Conservation (phyloP, 2,888 invertebrate genomes). For the Hydrotaea cyrtoneurina region DNA sequence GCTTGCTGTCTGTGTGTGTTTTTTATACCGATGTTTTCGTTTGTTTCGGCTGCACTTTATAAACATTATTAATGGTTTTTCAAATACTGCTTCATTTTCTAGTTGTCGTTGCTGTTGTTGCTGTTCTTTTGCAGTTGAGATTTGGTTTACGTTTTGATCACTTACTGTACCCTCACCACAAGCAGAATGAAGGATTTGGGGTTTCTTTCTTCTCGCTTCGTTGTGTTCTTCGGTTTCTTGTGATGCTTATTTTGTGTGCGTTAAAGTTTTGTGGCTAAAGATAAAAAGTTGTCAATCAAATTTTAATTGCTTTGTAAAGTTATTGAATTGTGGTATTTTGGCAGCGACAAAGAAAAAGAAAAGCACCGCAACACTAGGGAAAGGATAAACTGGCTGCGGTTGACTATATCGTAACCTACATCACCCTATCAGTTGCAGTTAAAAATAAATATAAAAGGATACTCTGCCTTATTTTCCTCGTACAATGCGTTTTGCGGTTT, state of each 20-base stretch:
- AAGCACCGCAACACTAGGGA: not conserved
- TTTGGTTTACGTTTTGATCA: constrained; percentile 44
- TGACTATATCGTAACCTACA: not conserved
- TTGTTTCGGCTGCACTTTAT: constrained; percentile 72
- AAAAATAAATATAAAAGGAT: too few relatives aligned
- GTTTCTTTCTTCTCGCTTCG: constrained; percentile 12
- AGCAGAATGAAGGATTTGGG: not conserved
- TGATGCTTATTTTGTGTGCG: constrained; percentile 28
- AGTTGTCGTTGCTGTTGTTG: constrained; percentile 66
- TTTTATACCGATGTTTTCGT: constrained; percentile 25
- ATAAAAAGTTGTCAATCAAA: constrained; percentile 79
- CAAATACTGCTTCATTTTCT: constrained; percentile 74
- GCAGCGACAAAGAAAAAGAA: not conserved
- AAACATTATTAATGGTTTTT: constrained; percentile 78
- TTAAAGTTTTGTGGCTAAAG: constrained; percentile 53
- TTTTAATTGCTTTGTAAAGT: constrained; percentile 78
- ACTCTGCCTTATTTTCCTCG: too few relatives aligned
- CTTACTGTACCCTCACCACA: constrained; percentile 12
- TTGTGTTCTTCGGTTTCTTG: constrained; percentile 24
- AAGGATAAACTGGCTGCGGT: not conserved
- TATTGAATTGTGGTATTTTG: constrained; percentile 74
- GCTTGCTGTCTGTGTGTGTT: not conserved
- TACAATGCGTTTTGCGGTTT: too few relatives aligned
- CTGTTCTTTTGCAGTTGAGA: not conserved
- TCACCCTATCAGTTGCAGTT: too few relatives aligned